These are phyloP conservation scores for Cryptotermes secundus DNA, from an alignment of 1,140 invertebrate genomes.

Conservation along the genomic window DNA sequence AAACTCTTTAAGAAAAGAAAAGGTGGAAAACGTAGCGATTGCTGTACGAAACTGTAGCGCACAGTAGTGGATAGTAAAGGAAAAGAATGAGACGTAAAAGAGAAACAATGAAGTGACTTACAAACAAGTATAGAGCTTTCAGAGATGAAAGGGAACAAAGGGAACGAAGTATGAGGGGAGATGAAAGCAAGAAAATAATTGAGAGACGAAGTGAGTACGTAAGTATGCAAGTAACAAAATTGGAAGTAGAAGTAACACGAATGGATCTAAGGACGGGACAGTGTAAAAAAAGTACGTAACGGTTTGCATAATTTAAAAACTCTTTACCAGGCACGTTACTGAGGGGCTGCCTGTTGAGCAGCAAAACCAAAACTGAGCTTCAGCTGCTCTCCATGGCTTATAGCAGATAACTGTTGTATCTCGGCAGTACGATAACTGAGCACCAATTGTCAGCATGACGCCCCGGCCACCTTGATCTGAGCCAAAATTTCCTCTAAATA, in stretches of 20 bases:
- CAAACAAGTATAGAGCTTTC: background rate
- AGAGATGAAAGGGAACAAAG: background rate
- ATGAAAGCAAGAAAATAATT: background rate
- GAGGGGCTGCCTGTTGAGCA: too few relatives aligned
- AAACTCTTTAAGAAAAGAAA: background rate
- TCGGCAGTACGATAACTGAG: too few relatives aligned
- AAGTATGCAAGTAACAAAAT: background rate
- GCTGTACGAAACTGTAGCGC: background rate
- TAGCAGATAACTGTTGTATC: too few relatives aligned
- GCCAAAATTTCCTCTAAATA: too few relatives aligned
- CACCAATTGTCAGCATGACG: too few relatives aligned
- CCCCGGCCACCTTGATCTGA: too few relatives aligned
- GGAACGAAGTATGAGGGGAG: background rate
- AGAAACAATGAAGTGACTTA: slow-evolving; percentile 2
- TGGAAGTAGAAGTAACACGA: background rate
- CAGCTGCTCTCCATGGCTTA: too few relatives aligned
- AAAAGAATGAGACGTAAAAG: background rate
- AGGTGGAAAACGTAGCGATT: background rate
- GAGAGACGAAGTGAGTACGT: background rate
- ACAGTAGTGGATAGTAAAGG: background rate
- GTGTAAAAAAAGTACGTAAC: too few relatives aligned
- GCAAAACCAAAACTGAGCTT: too few relatives aligned
- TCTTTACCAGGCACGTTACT: too few relatives aligned
- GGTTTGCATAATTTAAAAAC: too few relatives aligned
- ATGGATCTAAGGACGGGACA: too few relatives aligned